These are phyloP conservation scores for Hylaeus anthracinus DNA, from an alignment of 1,140 invertebrate genomes.

Conservation along the genomic window DNA sequence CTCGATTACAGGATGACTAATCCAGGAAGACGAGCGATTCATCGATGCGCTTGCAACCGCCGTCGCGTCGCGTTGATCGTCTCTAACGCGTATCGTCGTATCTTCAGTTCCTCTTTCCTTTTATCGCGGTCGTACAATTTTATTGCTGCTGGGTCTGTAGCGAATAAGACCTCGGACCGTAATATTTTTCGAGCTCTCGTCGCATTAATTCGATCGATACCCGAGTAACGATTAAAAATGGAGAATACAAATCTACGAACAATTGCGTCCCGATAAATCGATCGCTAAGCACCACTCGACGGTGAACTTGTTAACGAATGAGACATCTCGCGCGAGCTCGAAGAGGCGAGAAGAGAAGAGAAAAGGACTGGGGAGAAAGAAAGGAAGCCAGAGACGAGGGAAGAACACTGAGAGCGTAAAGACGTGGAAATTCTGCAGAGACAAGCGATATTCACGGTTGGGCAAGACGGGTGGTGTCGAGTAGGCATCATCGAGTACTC, in stretches of 20 bases:
- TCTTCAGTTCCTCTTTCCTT: neutral
- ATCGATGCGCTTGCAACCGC: conserved; percentile 13
- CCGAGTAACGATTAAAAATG: too few relatives aligned
- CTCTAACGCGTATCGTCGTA: neutral
- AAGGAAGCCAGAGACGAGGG: neutral
- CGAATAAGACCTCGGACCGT: too few relatives aligned
- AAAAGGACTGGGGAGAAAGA: neutral
- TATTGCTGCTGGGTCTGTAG: too few relatives aligned
- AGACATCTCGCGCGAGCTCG: neutral
- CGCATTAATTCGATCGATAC: too few relatives aligned
- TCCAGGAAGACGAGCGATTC: conserved; percentile 37
- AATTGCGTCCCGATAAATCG: too few relatives aligned
- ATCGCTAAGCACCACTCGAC: too few relatives aligned
- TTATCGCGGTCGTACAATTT: neutral
- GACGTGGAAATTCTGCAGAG: conserved; percentile 54
- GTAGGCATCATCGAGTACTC: conserved; percentile 13
- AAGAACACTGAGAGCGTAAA: conserved; percentile 11
- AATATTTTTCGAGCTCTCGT: too few relatives aligned
- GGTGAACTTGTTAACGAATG: neutral
- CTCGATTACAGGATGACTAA: conserved; percentile 38
- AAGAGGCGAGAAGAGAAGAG: neutral
- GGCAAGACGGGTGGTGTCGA: conserved; percentile 24
- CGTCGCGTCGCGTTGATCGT: too few relatives aligned
- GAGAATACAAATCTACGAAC: too few relatives aligned
- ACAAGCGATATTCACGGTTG: conserved; percentile 53